Conservation (phyloP, 1,140 invertebrate species). For the Heterodera carotae region DNA sequence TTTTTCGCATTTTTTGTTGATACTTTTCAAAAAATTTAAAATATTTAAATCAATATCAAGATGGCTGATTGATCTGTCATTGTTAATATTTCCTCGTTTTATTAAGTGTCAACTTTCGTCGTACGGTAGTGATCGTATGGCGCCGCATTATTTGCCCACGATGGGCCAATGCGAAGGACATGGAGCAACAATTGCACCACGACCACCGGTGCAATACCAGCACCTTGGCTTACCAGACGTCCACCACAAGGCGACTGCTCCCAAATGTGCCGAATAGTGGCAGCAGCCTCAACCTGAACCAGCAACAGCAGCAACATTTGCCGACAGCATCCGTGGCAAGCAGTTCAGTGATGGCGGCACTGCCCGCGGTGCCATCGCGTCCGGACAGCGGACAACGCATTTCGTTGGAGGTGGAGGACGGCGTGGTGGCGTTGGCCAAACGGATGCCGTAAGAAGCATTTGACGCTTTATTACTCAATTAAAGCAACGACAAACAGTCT, state of each 20-base stretch:
- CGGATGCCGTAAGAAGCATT: not conserved
- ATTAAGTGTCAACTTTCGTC: constrained; percentile 63
- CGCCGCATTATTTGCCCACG: constrained; percentile 47
- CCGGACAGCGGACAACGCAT: not conserved
- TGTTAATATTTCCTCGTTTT: too few species aligned
- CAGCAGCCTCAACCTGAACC: not conserved
- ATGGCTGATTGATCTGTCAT: too few species aligned
- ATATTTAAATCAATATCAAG: too few species aligned
- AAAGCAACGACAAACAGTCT: too few species aligned
- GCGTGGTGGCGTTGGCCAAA: not conserved
- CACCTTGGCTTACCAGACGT: not conserved
- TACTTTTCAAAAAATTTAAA: too few species aligned
- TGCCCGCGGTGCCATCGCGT: not conserved
- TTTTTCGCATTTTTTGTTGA: too few species aligned
- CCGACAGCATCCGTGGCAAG: too few species aligned
- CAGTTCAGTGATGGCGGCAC: not conserved
- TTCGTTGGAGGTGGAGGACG: not conserved
- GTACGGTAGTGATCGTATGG: constrained; percentile 59
- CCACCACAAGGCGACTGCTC: not conserved
- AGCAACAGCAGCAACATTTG: not conserved
- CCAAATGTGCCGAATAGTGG: not conserved
- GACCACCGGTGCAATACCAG: not conserved
- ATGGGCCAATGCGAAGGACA: constrained; percentile 15
- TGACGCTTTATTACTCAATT: too few species aligned
- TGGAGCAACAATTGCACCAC: not conserved